Evolutionary conservation across 23 tunicate species (phyloP), one percentile per base, ranked within the genome.

Genomic region (Pegea sp.): DNA sequence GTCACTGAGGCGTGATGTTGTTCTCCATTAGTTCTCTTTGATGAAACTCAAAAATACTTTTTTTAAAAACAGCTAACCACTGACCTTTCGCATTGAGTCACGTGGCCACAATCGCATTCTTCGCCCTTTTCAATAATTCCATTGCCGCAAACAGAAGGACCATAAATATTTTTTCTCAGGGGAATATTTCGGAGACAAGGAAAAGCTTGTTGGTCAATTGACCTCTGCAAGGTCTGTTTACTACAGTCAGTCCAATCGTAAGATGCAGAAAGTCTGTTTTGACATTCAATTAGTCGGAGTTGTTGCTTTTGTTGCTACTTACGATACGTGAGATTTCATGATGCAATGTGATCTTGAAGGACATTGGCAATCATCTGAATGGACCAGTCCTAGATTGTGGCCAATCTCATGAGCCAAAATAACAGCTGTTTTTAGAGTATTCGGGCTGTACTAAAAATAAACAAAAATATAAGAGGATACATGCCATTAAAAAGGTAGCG

Each of bases 91-190:
- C 98, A 89, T 34, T 77, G 74, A 13, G 66, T 75, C 7, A 64
- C 49, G 8, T 20, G 8, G 0, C 98, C 98, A 44, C 98, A 89
- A 44, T 89, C 98, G 48, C 98, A 89, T 53, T 77, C 63, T 55
- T 89, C 98, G 8, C 71, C 90, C 43, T 46, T 28, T 26, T 89
- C 98, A 22, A 89, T 68, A 29, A 89, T 76, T 20, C 78, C 81
- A 48, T 89, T 89, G 13, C 98, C 98, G 26, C 98, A 89, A 21
- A 69, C 55, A 7, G 77, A 69, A 4, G 71, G 89, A 8, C 72
- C 81, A 33, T 74, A 72, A 28, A 77, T 16, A 3, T 52, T 56
- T 6, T 53, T 22, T 7, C 75, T 56, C 2, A 56, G 69, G 0
- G 98, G 98, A 2, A 71, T 71, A 42, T 89, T 67, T 3, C 28